Evolutionary conservation across 64 coral and sea anemone genomes (phyloP).

Genomic region (Catalaphyllia jardinei): DNA sequence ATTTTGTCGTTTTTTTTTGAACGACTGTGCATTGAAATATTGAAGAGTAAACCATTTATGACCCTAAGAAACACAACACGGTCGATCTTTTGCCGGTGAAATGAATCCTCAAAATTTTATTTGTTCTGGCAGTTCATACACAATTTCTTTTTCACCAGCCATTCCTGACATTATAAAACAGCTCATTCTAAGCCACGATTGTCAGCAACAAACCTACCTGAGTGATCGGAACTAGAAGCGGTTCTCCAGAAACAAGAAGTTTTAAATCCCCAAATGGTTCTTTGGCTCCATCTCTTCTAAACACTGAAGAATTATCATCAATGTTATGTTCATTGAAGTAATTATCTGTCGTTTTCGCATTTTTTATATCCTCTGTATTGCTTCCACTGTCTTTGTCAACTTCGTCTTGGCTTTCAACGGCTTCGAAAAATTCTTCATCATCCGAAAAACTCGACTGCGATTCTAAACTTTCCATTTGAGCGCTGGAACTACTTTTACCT

Average conservation of each 20-base stretch:
- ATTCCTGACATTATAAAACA: background rate
- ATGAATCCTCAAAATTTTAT: too few species aligned
- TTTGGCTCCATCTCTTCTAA: conserved; percentile 62
- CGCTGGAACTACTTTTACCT: conserved; percentile 1
- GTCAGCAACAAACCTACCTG: conserved; percentile 58
- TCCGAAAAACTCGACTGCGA: conserved; percentile 37
- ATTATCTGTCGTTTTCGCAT: conserved; percentile 4
- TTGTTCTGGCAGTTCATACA: too few species aligned
- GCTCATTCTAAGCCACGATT: too few species aligned
- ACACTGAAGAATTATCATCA: background rate
- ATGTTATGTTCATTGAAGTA: background rate
- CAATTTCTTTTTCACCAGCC: too few species aligned
- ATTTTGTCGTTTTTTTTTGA: too few species aligned
- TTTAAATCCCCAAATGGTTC: conserved; percentile 85
- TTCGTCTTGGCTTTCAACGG: conserved; percentile 81
- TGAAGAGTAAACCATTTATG: too few species aligned
- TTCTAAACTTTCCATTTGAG: background rate
- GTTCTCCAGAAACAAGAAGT: conserved; percentile 76
- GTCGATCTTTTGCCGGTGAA: too few species aligned
- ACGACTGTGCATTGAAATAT: too few species aligned
- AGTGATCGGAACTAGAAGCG: conserved; percentile 84
- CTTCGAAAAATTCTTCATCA: conserved; percentile 98
- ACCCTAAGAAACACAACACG: too few species aligned
- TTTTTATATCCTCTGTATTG: background rate
- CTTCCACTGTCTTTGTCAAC: background rate